Base-by-base conservation (phyloP, 1,140 invertebrate genomes). In the Plodia interpunctella region DNA sequence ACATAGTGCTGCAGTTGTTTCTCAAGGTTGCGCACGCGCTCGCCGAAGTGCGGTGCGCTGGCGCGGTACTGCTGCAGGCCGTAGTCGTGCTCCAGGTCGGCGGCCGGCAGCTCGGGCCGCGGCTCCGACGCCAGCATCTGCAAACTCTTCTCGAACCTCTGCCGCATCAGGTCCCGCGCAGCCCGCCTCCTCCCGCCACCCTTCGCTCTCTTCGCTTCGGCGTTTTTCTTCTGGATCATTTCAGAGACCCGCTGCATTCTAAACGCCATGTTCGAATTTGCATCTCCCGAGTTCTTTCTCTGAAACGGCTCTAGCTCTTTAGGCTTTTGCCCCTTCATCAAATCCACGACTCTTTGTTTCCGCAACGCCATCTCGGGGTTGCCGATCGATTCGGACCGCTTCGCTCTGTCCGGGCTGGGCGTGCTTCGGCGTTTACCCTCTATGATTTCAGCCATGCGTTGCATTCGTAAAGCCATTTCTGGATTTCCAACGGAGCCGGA, bases 21-120 rank as follows among this genome's bases (percentile, higher is more conserved):
- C 70, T 88, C 85, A 52, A 88, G 62, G 49, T 79, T 78, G 62
- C 73, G 72, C n/a, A 86, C 83, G 5, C 85, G 75, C 18, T 87
- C 85, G 60, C 75, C 77, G 67, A 79, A 90, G 55, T 68, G 77
- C 56, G 80, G 81, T 74, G 67, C 91, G 90, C 68, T 90, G 78
- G 64, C 92, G 80, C 64, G 90, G 89, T 86, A 93, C 79, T 67
- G 92, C 90, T 64, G 92, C 90, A 68, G 90, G 2, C 78, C 82
- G 35, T 79, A 80, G 62, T 88, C 85, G 57, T 87, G 70, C 62
- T 80, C 80, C 49, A 87, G 57, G 20, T 86, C 85, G 0, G 79
- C 74, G 0, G 80, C 75, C 1, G 75, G 70, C 28, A 78, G 70
- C 25, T 76, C 80, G 10, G 74, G 18, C 0, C 78, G 58, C 0